phyloP scores from a whole-genome alignment of 2,888 invertebrate species.

The Sisyra nigra region DNA sequence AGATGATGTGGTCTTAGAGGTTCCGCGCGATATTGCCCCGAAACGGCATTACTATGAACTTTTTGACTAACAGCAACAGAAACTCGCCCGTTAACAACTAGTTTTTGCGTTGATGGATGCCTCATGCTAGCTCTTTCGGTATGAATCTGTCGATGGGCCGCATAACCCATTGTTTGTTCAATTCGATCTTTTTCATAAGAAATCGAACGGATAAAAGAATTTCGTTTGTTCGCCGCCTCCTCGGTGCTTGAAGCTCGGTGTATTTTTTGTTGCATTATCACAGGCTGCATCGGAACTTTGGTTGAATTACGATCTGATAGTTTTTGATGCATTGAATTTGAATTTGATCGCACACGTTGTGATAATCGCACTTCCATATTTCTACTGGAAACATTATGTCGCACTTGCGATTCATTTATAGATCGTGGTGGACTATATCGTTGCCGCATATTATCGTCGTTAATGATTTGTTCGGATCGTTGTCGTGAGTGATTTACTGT shows the following conservation, averaged over 20 bases:
- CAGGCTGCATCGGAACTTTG: conserved; percentile 10
- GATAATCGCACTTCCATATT: conserved; percentile 11
- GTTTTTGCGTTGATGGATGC: conserved; percentile 30
- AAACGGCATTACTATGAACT: conserved; percentile 18
- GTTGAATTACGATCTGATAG: conserved; percentile 10
- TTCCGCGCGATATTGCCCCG: conserved; percentile 24
- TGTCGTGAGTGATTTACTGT: conserved; percentile 4
- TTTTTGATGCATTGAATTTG: conserved; percentile 8
- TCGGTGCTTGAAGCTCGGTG: conserved; percentile 11
- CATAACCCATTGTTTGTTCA: conserved; percentile 4
- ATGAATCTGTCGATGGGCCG: conserved; percentile 13
- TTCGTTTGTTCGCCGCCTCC: conserved; percentile 6
- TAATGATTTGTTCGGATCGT: conserved; percentile 2
- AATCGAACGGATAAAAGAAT: conserved; percentile 15
- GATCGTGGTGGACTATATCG: conserved; percentile 5
- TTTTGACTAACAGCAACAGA: conserved; percentile 25
- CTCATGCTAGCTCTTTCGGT: conserved; percentile 30
- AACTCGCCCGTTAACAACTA: conserved; percentile 29
- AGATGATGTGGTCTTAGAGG: conserved; percentile 19
- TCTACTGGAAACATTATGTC: conserved; percentile 6
- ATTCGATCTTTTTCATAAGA: conserved; percentile 12
- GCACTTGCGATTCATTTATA: conserved; percentile 2
- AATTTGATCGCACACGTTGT: conserved; percentile 11
- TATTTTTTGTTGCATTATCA: background rate
- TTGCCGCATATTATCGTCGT: background rate